Evolutionary conservation across 2,888 invertebrate species (phyloP), one percentile per base, ranked within the genome.

Genomic region (Acleris emargana): DNA sequence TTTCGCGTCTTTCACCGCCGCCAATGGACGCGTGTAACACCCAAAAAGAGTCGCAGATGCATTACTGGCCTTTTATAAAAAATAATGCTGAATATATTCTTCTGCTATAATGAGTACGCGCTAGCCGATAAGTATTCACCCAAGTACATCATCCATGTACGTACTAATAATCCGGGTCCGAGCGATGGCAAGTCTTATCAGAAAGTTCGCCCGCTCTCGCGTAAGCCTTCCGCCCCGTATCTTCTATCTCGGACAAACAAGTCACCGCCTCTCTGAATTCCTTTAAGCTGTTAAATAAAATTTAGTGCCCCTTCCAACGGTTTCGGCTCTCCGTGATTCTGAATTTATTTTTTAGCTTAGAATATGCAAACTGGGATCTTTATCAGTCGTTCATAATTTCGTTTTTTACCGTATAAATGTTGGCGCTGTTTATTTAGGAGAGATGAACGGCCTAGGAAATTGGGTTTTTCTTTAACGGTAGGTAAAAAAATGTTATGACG

Each of bases 171-270:
- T 49, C 17, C 11, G 7, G 20, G 11, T 49, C 17, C 38, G 38
- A 13, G 13, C 13, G 13, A 49, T 49, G 49, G 17, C 7, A 11
- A 49, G 11, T 18, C 11, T 49, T 13, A 13, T 20, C 49, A 18
- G 49, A 11, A 5, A 58, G 66, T 16, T 13, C 5, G 22, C 52
- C 70, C 72, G 73, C 76, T 74, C 67, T 49, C 73, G 68, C 75
- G 75, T 76, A 43, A 50, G 43, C n/a, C 9, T 60, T 71, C 72
- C 69, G 58, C 75, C 73, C 63, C 52, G 72, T 68, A 62, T 74
- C 75, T 77, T 76, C 79, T 79, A 80, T 80, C 79, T 74, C 67
- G 74, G 77, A 80, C 80, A 81, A 82, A 82, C 83, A 82, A 80
- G 78, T 78, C 77, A 73, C 70, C 71, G 72, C 68, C 68, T 73